Conservation (phyloP, 2,113 vertebrate genomes). For the Salvator merianae region DNA sequence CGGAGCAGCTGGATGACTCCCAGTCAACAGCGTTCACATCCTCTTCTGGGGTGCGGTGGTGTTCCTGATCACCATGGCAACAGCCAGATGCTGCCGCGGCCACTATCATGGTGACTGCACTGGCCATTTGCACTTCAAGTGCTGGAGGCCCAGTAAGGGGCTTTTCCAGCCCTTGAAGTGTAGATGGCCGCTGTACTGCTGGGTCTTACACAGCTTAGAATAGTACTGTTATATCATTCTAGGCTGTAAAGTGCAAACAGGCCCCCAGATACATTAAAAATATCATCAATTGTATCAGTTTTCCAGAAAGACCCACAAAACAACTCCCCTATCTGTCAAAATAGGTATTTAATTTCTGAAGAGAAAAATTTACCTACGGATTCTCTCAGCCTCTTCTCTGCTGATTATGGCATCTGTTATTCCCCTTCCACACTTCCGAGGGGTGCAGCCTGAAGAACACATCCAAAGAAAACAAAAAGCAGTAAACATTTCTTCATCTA, state of each 20-base stretch:
- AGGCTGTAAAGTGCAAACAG: fast-evolving
- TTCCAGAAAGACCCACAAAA: neutral
- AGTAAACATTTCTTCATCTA: neutral
- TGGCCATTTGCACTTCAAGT: too few relatives aligned
- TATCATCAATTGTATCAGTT: neutral
- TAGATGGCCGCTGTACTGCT: too few relatives aligned
- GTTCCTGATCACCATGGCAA: too few relatives aligned
- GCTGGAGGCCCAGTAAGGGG: too few relatives aligned
- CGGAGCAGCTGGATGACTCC: too few relatives aligned
- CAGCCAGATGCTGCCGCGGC: too few relatives aligned
- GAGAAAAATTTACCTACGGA: conserved; percentile 73
- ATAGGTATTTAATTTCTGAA: neutral
- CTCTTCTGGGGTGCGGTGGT: too few relatives aligned
- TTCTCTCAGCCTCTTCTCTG: conserved; percentile 81
- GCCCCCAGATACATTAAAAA: neutral
- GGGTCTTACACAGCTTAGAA: too few relatives aligned
- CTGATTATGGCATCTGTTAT: conserved; percentile 84
- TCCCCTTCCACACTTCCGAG: conserved; percentile 88
- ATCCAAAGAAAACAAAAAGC: neutral
- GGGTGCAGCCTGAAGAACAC: conserved; percentile 87
- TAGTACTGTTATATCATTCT: neutral
- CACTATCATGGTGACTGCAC: too few relatives aligned
- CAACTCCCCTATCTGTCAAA: too few relatives aligned
- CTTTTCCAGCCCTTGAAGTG: too few relatives aligned
- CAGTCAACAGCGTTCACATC: too few relatives aligned